Percentiles rank a stretch among this genome's conserved stretches.
Evolutionary conservation across 2,113 vertebrate species (phyloP).

Genomic region (Apodemus speciosus): DNA sequence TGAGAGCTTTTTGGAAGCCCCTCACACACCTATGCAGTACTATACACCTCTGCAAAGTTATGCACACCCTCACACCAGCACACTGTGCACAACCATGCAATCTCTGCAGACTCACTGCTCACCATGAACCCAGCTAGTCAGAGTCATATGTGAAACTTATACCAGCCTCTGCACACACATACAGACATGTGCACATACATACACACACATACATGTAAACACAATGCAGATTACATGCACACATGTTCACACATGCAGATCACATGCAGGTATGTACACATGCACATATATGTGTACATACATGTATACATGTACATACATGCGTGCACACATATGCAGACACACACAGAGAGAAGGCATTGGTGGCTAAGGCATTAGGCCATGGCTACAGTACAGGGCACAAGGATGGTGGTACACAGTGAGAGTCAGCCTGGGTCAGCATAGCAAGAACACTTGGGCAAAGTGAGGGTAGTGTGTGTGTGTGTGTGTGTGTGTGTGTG

Average conservation of each 20-base stretch:
- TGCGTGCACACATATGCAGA: fast-evolving
- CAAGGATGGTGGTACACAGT: fast-evolving
- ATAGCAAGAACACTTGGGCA: fast-evolving
- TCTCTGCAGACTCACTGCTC: not conserved
- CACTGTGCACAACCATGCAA: not conserved
- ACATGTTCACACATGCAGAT: not conserved
- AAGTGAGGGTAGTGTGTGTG: not conserved
- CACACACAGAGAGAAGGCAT: fast-evolving
- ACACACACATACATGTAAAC: fast-evolving
- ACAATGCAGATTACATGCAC: too few relatives aligned
- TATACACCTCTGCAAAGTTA: not conserved
- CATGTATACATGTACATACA: fast-evolving
- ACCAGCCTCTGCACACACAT: not conserved
- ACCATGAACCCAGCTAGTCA: not conserved
- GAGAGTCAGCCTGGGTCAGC: fast-evolving
- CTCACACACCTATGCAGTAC: not conserved
- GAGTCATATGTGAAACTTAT: too few relatives aligned
- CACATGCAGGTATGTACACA: too few relatives aligned
- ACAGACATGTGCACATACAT: too few relatives aligned
- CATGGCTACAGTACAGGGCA: not conserved
- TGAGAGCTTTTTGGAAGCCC: not conserved
- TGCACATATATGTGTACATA: not conserved
- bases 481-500: not conserved
- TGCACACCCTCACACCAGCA: not conserved
- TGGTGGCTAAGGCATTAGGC: not conserved